phyloP scores from a whole-genome alignment of 2,113 vertebrate genomes.

The Muntiacus reevesi region DNA sequence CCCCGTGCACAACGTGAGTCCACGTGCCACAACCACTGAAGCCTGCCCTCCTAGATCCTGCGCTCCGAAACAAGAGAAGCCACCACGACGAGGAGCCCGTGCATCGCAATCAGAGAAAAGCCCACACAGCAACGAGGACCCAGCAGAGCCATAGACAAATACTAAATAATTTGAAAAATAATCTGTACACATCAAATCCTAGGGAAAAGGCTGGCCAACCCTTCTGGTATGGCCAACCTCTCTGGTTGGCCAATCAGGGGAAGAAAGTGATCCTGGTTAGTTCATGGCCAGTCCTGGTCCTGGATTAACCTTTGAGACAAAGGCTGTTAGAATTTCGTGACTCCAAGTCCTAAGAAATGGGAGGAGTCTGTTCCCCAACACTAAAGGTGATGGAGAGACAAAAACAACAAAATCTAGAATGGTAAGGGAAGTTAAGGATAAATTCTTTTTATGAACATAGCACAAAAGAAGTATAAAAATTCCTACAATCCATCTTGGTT shows the following conservation, averaged over 20 bases:
- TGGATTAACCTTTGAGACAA: background rate
- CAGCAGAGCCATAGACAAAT: background rate
- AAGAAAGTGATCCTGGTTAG: background rate
- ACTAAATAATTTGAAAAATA: background rate
- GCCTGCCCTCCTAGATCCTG: background rate
- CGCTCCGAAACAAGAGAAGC: background rate
- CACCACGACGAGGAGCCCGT: background rate
- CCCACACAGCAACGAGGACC: background rate
- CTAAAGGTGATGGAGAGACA: background rate
- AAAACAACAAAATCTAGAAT: background rate
- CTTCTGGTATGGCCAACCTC: background rate
- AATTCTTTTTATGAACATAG: background rate
- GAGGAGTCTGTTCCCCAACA: background rate
- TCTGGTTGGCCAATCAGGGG: background rate
- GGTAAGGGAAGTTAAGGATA: background rate
- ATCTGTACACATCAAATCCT: background rate
- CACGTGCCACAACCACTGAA: background rate
- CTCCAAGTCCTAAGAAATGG: background rate
- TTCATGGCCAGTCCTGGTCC: background rate
- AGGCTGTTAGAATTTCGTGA: background rate
- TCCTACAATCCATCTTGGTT: background rate
- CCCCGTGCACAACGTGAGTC: background rate
- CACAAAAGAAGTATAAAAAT: background rate
- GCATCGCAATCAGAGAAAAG: background rate
- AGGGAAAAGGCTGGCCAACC: background rate